Conservation (phyloP, 64 coral and sea anemone species). For the Dendrophyllia cribrosa region DNA sequence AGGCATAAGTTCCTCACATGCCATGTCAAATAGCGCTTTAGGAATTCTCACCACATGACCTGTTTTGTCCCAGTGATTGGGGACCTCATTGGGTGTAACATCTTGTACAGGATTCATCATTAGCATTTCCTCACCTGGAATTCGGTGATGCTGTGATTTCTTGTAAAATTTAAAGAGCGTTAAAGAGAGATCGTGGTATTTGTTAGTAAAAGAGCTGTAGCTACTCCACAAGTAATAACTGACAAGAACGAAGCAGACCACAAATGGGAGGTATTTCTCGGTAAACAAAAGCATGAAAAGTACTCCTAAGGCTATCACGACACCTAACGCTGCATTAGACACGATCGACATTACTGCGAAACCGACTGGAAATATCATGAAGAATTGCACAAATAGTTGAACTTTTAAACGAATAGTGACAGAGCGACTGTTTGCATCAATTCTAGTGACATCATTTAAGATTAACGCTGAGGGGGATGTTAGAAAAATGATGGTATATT, state of each 20-base stretch:
- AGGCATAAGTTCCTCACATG: constrained; percentile 16
- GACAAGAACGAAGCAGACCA: background rate
- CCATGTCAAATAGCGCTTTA: background rate
- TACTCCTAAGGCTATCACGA: background rate
- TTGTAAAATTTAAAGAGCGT: background rate
- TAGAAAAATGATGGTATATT: background rate
- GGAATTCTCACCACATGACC: background rate
- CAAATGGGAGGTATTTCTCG: background rate
- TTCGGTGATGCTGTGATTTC: no score
- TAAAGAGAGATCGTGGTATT: constrained; percentile 21
- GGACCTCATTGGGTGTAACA: background rate
- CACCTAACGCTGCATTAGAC: background rate
- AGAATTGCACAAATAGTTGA: background rate
- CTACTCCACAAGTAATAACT: constrained; percentile 5
- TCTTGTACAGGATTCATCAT: background rate
- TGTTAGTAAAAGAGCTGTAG: constrained; percentile 23
- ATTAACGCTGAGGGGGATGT: background rate
- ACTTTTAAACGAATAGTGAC: background rate
- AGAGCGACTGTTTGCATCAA: background rate
- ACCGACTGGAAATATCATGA: background rate
- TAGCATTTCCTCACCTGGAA: background rate
- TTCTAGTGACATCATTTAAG: background rate
- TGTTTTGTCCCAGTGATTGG: background rate
- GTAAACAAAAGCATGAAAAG: background rate
- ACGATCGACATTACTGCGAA: background rate